These are phyloP conservation scores for Loripinus fragilis DNA, from an alignment of 2,888 invertebrate genomes.

Conservation along the genomic window DNA sequence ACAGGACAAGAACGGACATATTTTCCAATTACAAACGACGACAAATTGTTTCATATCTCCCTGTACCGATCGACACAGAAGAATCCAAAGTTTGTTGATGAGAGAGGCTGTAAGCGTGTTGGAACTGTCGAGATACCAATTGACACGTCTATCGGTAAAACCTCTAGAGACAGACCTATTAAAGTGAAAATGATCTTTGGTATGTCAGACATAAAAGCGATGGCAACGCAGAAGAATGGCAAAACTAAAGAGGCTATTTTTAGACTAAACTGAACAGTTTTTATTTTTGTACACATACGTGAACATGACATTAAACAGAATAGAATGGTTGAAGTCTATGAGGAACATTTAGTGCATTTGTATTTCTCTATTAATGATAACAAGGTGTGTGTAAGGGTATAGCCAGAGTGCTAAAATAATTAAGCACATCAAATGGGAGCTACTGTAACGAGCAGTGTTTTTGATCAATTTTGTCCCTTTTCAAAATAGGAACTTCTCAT, in stretches of 20 bases:
- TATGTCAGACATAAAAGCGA: not conserved
- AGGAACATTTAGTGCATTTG: no score
- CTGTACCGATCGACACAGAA: conserved; percentile 20
- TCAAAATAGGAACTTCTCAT: no score
- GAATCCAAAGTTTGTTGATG: conserved; percentile 33
- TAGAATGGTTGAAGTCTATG: no score
- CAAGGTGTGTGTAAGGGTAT: no score
- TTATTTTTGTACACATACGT: no score
- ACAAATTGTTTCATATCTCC: conserved; percentile 8
- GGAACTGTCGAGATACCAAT: conserved; percentile 9
- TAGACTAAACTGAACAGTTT: not conserved
- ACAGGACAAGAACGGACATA: not conserved
- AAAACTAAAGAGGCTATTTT: not conserved
- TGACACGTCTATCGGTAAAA: not conserved
- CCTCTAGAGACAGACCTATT: not conserved
- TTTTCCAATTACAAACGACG: conserved; percentile 19
- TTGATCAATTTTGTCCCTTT: no score
- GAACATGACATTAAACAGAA: no score
- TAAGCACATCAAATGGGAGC: no score
- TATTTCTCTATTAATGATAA: no score
- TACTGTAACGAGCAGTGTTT: no score
- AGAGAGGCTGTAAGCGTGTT: conserved; percentile 22
- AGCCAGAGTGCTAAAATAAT: no score
- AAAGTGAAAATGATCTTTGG: conserved; percentile 16
- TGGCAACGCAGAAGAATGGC: not conserved